Percentiles rank a stretch among this genome's conserved stretches.
phyloP scores from a whole-genome alignment of 2,888 invertebrate genomes.

The Mantis religiosa region DNA sequence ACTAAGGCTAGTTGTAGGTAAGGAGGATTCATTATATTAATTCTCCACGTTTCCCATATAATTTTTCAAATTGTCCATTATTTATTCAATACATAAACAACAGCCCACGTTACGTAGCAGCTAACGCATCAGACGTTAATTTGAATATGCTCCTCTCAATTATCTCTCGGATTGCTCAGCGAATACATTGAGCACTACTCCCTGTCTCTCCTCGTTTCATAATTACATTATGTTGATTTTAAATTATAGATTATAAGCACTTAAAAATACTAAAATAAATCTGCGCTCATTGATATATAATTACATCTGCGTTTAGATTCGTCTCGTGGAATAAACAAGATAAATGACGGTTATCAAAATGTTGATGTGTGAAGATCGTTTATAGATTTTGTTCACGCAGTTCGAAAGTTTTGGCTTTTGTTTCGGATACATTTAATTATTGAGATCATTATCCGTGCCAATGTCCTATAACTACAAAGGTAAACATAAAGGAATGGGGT shows the following conservation, averaged over 20 bases:
- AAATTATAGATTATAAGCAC: neutral
- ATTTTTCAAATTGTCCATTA: neutral
- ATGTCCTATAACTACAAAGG: too few species aligned
- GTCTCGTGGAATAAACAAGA: neutral
- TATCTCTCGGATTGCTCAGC: neutral
- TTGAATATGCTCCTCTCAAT: neutral
- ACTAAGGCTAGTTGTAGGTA: neutral
- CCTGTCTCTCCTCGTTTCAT: neutral
- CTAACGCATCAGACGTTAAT: neutral
- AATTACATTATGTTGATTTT: neutral
- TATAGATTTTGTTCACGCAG: too few species aligned
- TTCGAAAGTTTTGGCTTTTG: too few species aligned
- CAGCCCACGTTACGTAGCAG: neutral
- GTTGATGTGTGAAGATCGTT: too few species aligned
- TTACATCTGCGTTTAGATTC: neutral
- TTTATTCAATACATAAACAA: neutral
- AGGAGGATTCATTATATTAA: neutral
- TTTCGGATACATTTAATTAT: too few species aligned
- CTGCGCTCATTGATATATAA: neutral
- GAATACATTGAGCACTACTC: neutral
- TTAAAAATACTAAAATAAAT: neutral
- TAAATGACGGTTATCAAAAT: neutral
- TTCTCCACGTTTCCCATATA: neutral
- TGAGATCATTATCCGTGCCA: too few species aligned
- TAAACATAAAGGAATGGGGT: too few species aligned